phyloP scores from a whole-genome alignment of 2,113 vertebrate species.

The Struthio camelus region DNA sequence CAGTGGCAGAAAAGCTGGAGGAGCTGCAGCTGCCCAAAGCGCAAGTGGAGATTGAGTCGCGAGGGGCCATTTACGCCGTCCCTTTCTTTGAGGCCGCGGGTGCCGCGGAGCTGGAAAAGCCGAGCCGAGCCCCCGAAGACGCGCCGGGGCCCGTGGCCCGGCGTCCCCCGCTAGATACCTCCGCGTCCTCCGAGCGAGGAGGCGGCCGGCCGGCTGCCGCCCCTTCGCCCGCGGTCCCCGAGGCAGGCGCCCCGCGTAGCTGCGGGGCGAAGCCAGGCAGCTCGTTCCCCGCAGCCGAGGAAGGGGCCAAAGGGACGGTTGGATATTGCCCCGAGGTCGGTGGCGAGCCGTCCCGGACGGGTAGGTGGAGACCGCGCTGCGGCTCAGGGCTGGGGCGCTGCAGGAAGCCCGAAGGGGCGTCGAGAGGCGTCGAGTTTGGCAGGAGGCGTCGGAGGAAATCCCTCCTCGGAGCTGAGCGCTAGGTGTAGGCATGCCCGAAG shows the following conservation, averaged over 20 bases:
- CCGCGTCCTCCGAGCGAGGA: neutral
- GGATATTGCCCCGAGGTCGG: neutral
- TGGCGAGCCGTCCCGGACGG: rapidly evolving
- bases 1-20: conserved; percentile 79
- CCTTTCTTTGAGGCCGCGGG: conserved; percentile 70
- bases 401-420: neutral
- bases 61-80: conserved; percentile 80
- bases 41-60: conserved; percentile 79
- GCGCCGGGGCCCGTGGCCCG: neutral
- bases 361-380: neutral
- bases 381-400: neutral
- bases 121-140: conserved; percentile 62
- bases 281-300: neutral
- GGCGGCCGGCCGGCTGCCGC: neutral
- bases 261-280: neutral
- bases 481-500: no score
- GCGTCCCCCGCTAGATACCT: neutral
- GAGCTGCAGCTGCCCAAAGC: conserved; percentile 74
- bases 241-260: conserved; percentile 2
- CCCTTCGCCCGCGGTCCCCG: neutral
- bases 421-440: neutral
- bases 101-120: conserved; percentile 34
- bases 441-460: neutral
- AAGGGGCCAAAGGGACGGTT: neutral
- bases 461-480: no score